Evolutionary conservation across 2,888 invertebrate genomes (phyloP), one percentile per base, ranked within the genome.

Genomic region (Chalcis sispes): DNA sequence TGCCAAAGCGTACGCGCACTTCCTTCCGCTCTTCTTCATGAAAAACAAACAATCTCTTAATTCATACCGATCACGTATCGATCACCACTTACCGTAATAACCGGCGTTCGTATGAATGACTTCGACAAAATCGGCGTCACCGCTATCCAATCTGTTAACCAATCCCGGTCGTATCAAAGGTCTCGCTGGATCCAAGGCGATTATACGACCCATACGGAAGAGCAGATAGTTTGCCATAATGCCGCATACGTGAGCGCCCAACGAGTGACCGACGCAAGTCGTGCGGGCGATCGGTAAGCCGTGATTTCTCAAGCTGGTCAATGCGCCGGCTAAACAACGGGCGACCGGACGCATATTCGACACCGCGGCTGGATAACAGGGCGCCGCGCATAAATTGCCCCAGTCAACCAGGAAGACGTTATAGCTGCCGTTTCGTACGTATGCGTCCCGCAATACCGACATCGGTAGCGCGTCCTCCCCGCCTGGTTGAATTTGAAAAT

Each of bases 21-120:
- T n/a, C n/a, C n/a, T n/a, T n/a, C n/a, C n/a, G n/a, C n/a, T n/a
- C n/a, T n/a, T n/a, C n/a, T n/a, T n/a, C n/a, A n/a, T n/a, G n/a
- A n/a, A n/a, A n/a, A n/a, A n/a, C n/a, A n/a, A 32, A 32, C 32
- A 32, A 5, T 32, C 32, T 32, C 32, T 8, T n/a, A n/a, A n/a
- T n/a, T 32, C 32, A 8, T 32, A 8, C 32, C 8, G 8, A 5
- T 8, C 32, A 3, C 32, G 5, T 5, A 32, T 5, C 32, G 32
- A 8, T 32, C 32, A 32, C 32, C 7, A 70, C 75, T 71, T 75
- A 82, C 95, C 95, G 87, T 95, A 95, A 77, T 93, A 92, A 0
- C 95, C 95, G 0, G 95, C 95, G 86, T 95, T 95, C 0, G 95
- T 95, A 85, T 95, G 95, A 27, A 95, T 90, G 23, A 94, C 93